phyloP scores from a whole-genome alignment of 1,140 invertebrate genomes.

The Maniola jurtina region DNA sequence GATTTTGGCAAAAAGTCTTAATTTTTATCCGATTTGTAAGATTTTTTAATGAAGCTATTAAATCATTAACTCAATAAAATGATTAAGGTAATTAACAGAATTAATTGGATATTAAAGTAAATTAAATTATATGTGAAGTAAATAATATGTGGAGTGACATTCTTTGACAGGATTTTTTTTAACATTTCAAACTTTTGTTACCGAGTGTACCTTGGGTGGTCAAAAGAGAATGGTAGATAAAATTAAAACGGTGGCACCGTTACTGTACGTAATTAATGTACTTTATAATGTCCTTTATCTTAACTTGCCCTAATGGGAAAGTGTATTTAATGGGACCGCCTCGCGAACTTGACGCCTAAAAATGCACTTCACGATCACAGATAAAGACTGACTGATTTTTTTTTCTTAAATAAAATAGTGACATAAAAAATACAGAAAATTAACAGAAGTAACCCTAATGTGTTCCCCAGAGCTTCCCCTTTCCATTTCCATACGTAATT shows the following conservation, averaged over 20 bases:
- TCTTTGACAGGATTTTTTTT: background rate
- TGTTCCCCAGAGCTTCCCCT: no score
- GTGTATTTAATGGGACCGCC: conserved; percentile 5
- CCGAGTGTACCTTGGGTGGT: conserved; percentile 13
- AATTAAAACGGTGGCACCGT: conserved; percentile 16
- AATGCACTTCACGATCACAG: conserved; percentile 4
- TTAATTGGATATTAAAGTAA: no score
- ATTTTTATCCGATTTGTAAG: no score
- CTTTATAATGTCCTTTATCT: conserved; percentile 14
- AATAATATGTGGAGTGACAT: no score
- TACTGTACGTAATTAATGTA: conserved; percentile 14
- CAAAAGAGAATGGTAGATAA: conserved; percentile 12
- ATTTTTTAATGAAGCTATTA: no score
- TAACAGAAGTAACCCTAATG: no score
- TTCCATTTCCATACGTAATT: no score
- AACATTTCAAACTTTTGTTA: conserved; percentile 3
- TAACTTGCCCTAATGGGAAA: conserved; percentile 14
- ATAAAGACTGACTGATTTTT: background rate
- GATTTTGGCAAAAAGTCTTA: no score
- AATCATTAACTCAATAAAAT: no score
- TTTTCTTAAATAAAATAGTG: background rate
- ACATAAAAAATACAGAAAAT: no score
- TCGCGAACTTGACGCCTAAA: conserved; percentile 10
- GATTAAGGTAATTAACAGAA: no score
- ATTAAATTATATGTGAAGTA: no score